phyloP scores from a whole-genome alignment of 2,113 vertebrate genomes.

The Morone chrysops region DNA sequence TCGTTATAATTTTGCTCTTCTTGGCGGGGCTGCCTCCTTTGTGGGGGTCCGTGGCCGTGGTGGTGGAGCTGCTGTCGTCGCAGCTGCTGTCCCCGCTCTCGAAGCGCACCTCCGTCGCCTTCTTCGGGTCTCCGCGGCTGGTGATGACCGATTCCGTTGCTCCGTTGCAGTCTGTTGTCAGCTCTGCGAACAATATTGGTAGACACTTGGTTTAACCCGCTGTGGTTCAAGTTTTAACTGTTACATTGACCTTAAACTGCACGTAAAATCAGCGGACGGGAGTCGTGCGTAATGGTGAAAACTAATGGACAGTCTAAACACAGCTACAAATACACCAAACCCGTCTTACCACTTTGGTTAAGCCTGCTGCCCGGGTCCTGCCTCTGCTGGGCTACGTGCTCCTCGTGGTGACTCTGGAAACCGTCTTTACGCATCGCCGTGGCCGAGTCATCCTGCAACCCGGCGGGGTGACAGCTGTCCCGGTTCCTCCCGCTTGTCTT shows the following conservation, averaged over 20 bases:
- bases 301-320: not conserved
- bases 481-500: constrained; percentile 77
- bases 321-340: not conserved
- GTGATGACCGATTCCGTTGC: constrained; percentile 50
- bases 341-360: constrained; percentile 70
- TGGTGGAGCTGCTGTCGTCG: constrained; percentile 76
- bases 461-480: constrained; percentile 71
- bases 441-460: constrained; percentile 62
- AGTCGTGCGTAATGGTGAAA: constrained; percentile 33
- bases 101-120: constrained; percentile 71
- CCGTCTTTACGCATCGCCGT: constrained; percentile 59
- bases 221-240: not conserved
- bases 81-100: constrained; percentile 84
- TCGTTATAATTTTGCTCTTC: constrained; percentile 83
- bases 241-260: not conserved
- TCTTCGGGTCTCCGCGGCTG: constrained; percentile 62
- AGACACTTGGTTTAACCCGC: constrained; percentile 6
- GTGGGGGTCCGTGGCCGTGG: constrained; percentile 60
- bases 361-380: constrained; percentile 57
- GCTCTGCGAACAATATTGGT: constrained; percentile 68
- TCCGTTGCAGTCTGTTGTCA: constrained; percentile 51
- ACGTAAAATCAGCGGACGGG: too few relatives aligned
- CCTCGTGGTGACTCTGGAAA: constrained; percentile 61
- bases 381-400: constrained; percentile 44
- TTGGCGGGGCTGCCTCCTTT: constrained; percentile 67